These are phyloP conservation scores for Notolepis coatsorum DNA, from an alignment of 2,797 vertebrate species.

Conservation along the genomic window DNA sequence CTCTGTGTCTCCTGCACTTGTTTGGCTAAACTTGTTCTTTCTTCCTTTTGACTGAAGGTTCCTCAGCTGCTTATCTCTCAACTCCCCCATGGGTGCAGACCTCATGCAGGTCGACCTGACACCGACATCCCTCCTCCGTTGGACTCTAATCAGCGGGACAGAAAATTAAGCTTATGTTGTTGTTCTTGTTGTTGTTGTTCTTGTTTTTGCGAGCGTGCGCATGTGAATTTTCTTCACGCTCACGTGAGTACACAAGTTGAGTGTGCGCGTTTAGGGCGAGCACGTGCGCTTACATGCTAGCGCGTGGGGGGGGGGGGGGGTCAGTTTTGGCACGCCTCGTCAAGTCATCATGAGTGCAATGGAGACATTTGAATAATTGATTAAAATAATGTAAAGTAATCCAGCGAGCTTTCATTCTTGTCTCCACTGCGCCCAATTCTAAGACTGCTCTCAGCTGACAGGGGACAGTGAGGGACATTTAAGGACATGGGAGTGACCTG, in stretches of 20 bases:
- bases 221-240: slow-evolving; percentile 44
- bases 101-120: slow-evolving; percentile 54
- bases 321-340: slow-evolving; percentile 69
- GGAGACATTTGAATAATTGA: slow-evolving; percentile 85
- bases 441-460: slow-evolving; percentile 69
- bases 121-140: slow-evolving; percentile 46
- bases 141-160: slow-evolving; percentile 48
- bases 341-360: slow-evolving; percentile 71
- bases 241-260: slow-evolving; percentile 22
- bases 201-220: slow-evolving; percentile 7
- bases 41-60: slow-evolving; percentile 39
- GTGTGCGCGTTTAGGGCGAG: slow-evolving; percentile 15
- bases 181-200: slow-evolving; percentile 25
- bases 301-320: slow-evolving; percentile 44
- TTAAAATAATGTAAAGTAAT: slow-evolving; percentile 88
- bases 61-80: slow-evolving; percentile 68
- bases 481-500: slow-evolving; percentile 75
- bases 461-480: slow-evolving; percentile 72
- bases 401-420: slow-evolving; percentile 78
- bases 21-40: slow-evolving; percentile 62
- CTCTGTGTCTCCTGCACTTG: slow-evolving; percentile 78
- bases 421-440: slow-evolving; percentile 75
- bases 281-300: slow-evolving; percentile 2
- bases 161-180: slow-evolving; percentile 31
- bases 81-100: slow-evolving; percentile 39